Evolutionary conservation across 1,140 invertebrate species (phyloP).

Genomic region (Ephestia elutella): DNA sequence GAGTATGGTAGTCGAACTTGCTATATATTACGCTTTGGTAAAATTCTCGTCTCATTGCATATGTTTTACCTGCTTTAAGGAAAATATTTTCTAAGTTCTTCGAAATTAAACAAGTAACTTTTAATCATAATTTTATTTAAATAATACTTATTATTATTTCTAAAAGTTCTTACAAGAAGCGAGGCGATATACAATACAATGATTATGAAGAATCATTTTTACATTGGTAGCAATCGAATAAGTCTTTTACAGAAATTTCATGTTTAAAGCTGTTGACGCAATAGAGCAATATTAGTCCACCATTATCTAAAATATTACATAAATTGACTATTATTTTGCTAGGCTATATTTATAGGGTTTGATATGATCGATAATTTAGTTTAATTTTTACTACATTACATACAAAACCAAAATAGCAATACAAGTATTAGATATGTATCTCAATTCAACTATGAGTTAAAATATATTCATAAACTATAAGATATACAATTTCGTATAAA

Average conservation of each 20-base stretch:
- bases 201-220: slow-evolving; percentile 22
- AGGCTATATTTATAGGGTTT: slow-evolving; percentile 20
- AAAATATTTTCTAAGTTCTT: too few species aligned
- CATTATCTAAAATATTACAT: slow-evolving; percentile 13
- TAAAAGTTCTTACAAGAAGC: slow-evolving; percentile 37
- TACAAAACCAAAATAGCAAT: too few species aligned
- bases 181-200: slow-evolving; percentile 31
- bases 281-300: slow-evolving; percentile 13
- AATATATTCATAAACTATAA: too few species aligned
- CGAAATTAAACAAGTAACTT: neutral
- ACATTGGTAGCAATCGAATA: slow-evolving; percentile 21
- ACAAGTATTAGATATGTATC: too few species aligned
- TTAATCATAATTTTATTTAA: slow-evolving; percentile 29
- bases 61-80: too few species aligned
- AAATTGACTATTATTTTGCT: slow-evolving; percentile 4
- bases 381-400: neutral
- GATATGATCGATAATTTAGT: slow-evolving; percentile 36
- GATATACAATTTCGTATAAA: too few species aligned
- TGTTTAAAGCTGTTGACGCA: slow-evolving; percentile 48
- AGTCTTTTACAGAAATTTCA: slow-evolving; percentile 27
- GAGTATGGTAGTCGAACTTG: neutral
- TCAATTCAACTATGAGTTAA: too few species aligned
- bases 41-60: neutral
- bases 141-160: slow-evolving; percentile 32
- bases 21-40: neutral